Evolutionary conservation across 2,113 vertebrate genomes (phyloP), one percentile per base, ranked within the genome.

Genomic region (Dicaeum eximium): DNA sequence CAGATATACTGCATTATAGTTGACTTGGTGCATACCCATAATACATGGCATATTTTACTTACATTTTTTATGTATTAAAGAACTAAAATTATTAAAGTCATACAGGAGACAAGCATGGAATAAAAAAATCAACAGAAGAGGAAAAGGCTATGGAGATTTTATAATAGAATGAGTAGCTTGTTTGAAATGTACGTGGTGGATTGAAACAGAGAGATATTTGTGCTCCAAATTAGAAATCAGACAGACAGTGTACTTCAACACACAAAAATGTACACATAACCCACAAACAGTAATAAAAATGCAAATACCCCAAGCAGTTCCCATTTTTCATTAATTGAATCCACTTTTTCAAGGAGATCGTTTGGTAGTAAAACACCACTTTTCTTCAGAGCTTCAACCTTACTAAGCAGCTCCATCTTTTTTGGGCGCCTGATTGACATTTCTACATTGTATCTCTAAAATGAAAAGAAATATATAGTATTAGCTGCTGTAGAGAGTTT

Each of bases 281-380:
- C 97, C 96, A 98, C 96, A 98, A 98, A 98, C 96, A 98, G 98
- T 97, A 98, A 98, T 98, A 98, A 98, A 98, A 98, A 98, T 98
- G 98, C 97, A 98, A 98, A 97, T 98, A 99, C 99, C 99, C 99
- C 98, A 96, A 99, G 98, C 96, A 99, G 98, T 81, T 98, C 98
- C 99, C 99, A 99, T 82, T 99, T 99, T 98, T 98, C 98, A 88
- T 98, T 98, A 97, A 99, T 98, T 98, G 98, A 98, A 97, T 98
- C 98, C 96, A 99, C 98, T 93, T 98, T 98, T 96, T 98, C 97
- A 97, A 99, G 98, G 95, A 99, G 98, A 98, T 98, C 97, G 15
- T 92, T 96, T 80, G 99, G 98, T 78, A 99, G 98, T 90, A 98
- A 97, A 61, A 98, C 83, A 84, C 98, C 98, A 96, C 98, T 98